Conservation (phyloP, 2,797 vertebrate genomes). For the Squalus acanthias region DNA sequence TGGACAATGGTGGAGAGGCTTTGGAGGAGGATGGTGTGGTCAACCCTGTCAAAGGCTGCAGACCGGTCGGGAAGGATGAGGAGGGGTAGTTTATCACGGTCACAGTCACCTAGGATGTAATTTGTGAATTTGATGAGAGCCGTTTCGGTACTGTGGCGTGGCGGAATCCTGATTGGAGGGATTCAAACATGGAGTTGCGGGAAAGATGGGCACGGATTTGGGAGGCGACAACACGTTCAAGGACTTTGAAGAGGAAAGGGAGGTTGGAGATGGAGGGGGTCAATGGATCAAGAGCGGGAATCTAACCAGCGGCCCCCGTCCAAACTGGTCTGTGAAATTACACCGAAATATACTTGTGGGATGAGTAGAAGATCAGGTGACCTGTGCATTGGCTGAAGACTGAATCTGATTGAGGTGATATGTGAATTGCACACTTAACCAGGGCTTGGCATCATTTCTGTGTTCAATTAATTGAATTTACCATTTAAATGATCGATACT, state of each 20-base stretch:
- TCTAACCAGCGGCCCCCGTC: neutral
- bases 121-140: neutral
- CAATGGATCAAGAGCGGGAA: neutral
- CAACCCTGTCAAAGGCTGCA: neutral
- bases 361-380: neutral
- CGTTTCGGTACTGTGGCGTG: neutral
- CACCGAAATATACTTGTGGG: neutral
- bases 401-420: neutral
- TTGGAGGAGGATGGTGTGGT: neutral
- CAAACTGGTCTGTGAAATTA: neutral
- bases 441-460: neutral
- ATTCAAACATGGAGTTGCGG: neutral
- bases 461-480: neutral
- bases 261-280: neutral
- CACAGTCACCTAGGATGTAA: neutral
- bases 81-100: neutral
- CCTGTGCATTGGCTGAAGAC: neutral
- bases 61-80: neutral
- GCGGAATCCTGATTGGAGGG: neutral
- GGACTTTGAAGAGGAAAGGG: neutral
- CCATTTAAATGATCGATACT: neutral
- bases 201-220: neutral
- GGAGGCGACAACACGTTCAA: neutral
- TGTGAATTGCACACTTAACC: neutral
- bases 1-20: neutral